phyloP scores from a whole-genome alignment of 2,888 invertebrate genomes.

The Rhingia campestris region DNA sequence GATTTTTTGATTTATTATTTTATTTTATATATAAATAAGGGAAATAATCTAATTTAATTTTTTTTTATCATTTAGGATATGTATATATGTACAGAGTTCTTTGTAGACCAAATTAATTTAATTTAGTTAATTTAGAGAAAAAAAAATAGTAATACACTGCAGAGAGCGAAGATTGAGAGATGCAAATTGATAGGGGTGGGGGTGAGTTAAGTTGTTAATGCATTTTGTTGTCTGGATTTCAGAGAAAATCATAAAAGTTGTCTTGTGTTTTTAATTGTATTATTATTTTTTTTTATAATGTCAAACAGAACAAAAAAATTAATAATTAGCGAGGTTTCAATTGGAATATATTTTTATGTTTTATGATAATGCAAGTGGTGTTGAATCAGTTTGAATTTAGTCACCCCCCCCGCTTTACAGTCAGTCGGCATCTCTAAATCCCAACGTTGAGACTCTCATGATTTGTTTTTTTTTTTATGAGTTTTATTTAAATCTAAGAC shows the following conservation, averaged over 20 bases:
- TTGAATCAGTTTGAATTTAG: background rate
- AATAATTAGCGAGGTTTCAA: constrained; percentile 73
- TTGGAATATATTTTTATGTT: constrained; percentile 61
- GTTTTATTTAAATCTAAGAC: constrained; percentile 36
- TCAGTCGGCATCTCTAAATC: constrained; percentile 2
- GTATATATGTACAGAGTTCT: constrained; percentile 69
- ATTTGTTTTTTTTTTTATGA: constrained; percentile 34
- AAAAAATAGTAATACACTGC: constrained; percentile 59
- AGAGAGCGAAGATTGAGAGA: constrained; percentile 52
- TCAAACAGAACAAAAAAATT: constrained; percentile 38
- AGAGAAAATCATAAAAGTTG: constrained; percentile 58
- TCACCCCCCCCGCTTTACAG: background rate
- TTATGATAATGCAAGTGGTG: constrained; percentile 60
- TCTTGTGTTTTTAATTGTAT: constrained; percentile 20
- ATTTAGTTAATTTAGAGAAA: constrained; percentile 50
- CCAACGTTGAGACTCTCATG: constrained; percentile 34
- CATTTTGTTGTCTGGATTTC: constrained; percentile 10
- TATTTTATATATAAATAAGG: constrained; percentile 43
- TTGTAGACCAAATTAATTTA: constrained; percentile 64
- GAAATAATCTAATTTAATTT: constrained; percentile 41
- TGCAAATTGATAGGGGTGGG: constrained; percentile 1
- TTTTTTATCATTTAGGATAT: constrained; percentile 67
- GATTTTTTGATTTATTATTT: constrained; percentile 35
- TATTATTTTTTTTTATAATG: constrained; percentile 46
- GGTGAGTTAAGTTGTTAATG: background rate